These are phyloP conservation scores for Aethes cnicana DNA, from an alignment of 2,888 invertebrate species.

Conservation along the genomic window DNA sequence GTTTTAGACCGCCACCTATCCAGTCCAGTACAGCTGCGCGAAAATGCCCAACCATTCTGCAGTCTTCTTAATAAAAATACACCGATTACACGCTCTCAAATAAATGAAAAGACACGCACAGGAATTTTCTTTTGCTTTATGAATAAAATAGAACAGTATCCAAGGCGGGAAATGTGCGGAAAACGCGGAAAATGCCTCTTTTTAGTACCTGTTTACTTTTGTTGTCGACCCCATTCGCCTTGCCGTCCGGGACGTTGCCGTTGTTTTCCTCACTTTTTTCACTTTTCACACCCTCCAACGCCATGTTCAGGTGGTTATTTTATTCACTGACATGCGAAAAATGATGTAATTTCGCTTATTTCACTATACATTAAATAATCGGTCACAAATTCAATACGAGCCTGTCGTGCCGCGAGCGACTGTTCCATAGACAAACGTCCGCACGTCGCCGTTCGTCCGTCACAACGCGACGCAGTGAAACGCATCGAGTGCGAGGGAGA, in stretches of 20 bases:
- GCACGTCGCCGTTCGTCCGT: conserved; percentile 44
- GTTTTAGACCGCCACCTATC: conserved; percentile 63
- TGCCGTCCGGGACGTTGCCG: conserved; percentile 76
- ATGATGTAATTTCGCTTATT: conserved; percentile 51
- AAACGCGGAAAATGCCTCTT: conserved; percentile 49
- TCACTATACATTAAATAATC: conserved; percentile 63
- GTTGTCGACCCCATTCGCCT: conserved; percentile 82
- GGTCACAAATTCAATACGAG: conserved; percentile 69
- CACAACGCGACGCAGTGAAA: conserved; percentile 48
- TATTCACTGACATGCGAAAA: conserved; percentile 77
- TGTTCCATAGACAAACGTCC: conserved; percentile 71
- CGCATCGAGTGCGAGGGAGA: conserved; percentile 71
- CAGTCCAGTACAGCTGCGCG: conserved; percentile 60
- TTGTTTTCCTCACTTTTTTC: conserved; percentile 81
- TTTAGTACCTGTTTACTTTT: conserved; percentile 81
- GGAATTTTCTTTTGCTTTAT: neutral
- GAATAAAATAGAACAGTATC: conserved; percentile 28
- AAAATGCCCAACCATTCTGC: conserved; percentile 50
- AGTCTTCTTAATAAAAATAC: conserved; percentile 28
- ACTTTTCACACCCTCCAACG: conserved; percentile 81
- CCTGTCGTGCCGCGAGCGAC: conserved; percentile 41
- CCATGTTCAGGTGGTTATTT: conserved; percentile 72
- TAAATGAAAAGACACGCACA: conserved; percentile 28
- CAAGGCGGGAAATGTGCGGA: conserved; percentile 40
- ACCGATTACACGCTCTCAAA: conserved; percentile 18